Percentiles rank a stretch among this genome's conserved stretches.
Evolutionary conservation across 2,888 invertebrate species (phyloP).

Genomic region (Amphipyra tragopoginis): DNA sequence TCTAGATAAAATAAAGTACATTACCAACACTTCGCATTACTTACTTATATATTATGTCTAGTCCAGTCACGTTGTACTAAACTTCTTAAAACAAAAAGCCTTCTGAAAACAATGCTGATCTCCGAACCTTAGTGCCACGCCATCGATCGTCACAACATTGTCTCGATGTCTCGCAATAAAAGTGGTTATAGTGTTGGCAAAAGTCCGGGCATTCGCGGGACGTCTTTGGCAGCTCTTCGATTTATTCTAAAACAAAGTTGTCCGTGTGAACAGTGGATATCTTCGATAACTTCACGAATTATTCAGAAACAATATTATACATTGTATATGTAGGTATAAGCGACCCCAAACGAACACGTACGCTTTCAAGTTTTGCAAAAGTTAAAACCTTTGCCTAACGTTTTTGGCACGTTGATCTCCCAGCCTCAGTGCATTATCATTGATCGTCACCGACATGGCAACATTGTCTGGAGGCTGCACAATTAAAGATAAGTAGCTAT

Average conservation of each 20-base stretch:
- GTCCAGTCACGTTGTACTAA: too few relatives aligned
- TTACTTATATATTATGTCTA: too few relatives aligned
- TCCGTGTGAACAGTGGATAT: background rate
- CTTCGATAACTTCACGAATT: background rate
- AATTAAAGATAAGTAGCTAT: conserved; percentile 85
- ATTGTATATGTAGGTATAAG: background rate
- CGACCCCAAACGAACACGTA: conserved; percentile 1
- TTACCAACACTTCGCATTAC: too few relatives aligned
- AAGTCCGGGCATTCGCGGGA: background rate
- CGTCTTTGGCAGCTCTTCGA: conserved; percentile 6
- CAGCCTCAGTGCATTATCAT: conserved; percentile 74
- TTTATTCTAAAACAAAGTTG: conserved; percentile 16
- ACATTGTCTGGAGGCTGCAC: conserved; percentile 68
- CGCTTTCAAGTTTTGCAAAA: conserved; percentile 17
- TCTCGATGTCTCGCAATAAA: conserved; percentile 23
- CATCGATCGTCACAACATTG: conserved; percentile 17
- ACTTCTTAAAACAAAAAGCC: background rate
- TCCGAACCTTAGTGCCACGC: background rate
- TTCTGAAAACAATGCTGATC: background rate
- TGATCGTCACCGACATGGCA: conserved; percentile 72
- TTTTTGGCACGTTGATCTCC: conserved; percentile 45
- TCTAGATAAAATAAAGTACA: too few relatives aligned
- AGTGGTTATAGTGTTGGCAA: conserved; percentile 28
- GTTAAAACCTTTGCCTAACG: conserved; percentile 22
- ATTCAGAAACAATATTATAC: conserved; percentile 3